These are phyloP conservation scores for Patella depressa DNA, from an alignment of 2,888 invertebrate genomes.

Conservation along the genomic window DNA sequence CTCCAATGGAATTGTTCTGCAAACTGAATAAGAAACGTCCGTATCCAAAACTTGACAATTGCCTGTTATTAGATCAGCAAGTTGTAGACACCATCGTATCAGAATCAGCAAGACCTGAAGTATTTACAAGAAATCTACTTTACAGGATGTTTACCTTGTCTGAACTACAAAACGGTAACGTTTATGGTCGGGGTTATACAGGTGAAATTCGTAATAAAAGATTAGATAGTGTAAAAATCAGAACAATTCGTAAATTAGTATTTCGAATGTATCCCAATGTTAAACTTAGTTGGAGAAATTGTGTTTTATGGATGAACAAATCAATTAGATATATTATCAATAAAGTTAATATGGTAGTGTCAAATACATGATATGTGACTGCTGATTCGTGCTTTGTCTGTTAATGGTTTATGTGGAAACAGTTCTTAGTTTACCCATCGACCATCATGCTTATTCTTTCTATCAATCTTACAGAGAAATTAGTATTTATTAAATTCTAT, in stretches of 20 bases:
- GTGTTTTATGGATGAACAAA: conserved; percentile 2
- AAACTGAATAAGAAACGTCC: no score
- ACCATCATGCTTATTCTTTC: no score
- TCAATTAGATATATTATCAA: not conserved
- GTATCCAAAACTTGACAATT: no score
- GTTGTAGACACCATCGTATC: not conserved
- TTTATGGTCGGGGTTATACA: not conserved
- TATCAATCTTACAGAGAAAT: no score
- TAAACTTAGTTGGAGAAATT: conserved; percentile 1
- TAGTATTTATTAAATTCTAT: no score
- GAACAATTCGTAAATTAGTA: not conserved
- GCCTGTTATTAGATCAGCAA: no score
- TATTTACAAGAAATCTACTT: not conserved
- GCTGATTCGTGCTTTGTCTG: no score
- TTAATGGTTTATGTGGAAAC: no score
- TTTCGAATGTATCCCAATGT: not conserved
- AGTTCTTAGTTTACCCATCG: no score
- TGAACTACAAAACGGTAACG: not conserved
- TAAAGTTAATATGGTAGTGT: not conserved
- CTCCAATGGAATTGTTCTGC: no score
- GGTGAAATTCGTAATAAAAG: not conserved
- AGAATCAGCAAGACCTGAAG: not conserved
- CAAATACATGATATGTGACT: no score
- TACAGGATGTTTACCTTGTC: not conserved
- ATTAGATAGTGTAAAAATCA: not conserved